These are phyloP conservation scores for Parotocinclus haroldoi DNA, from an alignment of 2,797 vertebrate genomes.

Conservation along the genomic window DNA sequence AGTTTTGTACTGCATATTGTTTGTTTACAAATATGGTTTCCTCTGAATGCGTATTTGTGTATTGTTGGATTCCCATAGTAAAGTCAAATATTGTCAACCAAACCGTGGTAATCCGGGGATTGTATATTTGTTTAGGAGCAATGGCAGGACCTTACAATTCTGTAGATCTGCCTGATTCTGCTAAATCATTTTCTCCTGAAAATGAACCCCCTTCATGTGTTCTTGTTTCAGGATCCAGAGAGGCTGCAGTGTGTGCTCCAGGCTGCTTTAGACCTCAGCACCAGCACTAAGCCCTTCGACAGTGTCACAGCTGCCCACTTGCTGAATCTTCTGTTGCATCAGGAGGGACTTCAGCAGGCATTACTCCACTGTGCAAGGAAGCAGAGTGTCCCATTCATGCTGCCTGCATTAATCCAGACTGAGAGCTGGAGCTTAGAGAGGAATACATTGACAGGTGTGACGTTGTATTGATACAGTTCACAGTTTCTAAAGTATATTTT, in stretches of 20 bases:
- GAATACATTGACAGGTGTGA: conserved; percentile 80
- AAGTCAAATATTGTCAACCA: no score
- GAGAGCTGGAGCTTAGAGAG: conserved; percentile 66
- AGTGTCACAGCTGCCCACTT: conserved; percentile 90
- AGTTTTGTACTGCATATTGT: no score
- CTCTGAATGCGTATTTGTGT: no score
- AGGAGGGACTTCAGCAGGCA: conserved; percentile 65
- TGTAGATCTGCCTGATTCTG: no score
- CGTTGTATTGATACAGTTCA: no score
- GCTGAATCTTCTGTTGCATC: conserved; percentile 79
- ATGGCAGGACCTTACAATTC: no score
- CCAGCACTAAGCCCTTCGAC: conserved; percentile 92
- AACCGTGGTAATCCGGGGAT: no score
- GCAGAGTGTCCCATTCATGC: conserved; percentile 53
- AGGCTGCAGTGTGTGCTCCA: conserved; percentile 69
- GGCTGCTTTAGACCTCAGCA: conserved; percentile 85
- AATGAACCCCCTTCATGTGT: background rate
- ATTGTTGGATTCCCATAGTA: no score
- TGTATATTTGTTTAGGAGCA: no score
- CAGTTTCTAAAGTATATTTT: no score
- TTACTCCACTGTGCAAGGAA: conserved; percentile 61
- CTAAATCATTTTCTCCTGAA: no score
- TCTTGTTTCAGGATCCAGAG: conserved; percentile 54
- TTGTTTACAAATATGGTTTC: no score
- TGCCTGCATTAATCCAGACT: conserved; percentile 34